Evolutionary conservation across 2,113 vertebrate species (phyloP), one percentile per base, ranked within the genome.

Genomic region (Felis chaus): DNA sequence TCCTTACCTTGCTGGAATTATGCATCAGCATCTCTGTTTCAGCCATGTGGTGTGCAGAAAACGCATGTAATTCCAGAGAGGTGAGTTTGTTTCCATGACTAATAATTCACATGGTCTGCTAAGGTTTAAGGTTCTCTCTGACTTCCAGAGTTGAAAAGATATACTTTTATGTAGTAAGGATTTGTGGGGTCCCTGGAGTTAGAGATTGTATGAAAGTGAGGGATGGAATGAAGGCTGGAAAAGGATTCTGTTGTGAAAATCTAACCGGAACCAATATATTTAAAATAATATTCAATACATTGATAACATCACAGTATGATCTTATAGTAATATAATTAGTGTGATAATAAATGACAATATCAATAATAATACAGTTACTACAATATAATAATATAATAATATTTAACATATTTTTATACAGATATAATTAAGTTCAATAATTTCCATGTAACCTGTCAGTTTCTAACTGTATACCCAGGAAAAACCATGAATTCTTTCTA

Each of bases 1-100:
- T 95, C 25, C 48, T 96, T 9, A 92, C 85, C 39, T 87, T 82
- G 45, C 53, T 97, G 86, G 95, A 97, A 45, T 3, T 96, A 4
- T 39, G 71, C 2, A 0, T 89, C 31, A 55, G 7, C n/a, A 33
- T 79, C 41, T 78, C 19, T 18, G 0, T 86, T 7, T 3, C 21
- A 12, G 4, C 0, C 45, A 21, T 91, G 73, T 92, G 66, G 65
- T 94, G 45, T 27, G 71, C 63, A 33, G 53, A 10, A 55, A 91
- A 82, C 31, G 33, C 39, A 31, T 55, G 19, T 68, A 11, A 25
- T 7, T 61, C 9, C 4, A 48, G 53, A 79, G 29, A 94, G 91
- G 93, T 97, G 53, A 29, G 95, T 91, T 50, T 81, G 25, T 88
- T 74, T 65, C 50, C 73, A 36, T 36, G 41, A 29, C 4, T 41